Conservation (phyloP, 2,113 vertebrate species). For the Xenopus tropicalis region DNA sequence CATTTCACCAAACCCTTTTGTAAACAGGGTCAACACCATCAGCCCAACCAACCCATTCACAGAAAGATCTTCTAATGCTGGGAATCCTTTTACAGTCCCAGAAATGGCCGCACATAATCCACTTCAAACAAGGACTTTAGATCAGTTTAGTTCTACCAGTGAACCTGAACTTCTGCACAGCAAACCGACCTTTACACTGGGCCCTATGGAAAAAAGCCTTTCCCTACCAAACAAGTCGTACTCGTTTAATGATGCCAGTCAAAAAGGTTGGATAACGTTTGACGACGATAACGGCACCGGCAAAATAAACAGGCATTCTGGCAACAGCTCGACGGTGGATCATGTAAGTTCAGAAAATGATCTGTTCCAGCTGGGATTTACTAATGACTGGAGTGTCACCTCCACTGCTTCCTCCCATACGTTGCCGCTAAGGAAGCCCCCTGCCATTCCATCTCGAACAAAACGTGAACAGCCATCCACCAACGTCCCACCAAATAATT, state of each 20-base stretch:
- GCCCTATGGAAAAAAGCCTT: constrained; percentile 50
- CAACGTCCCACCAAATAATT: constrained; percentile 53
- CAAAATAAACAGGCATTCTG: constrained; percentile 50
- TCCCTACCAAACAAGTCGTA: constrained; percentile 49
- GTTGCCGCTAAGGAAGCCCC: constrained; percentile 64
- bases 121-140: constrained; percentile 53
- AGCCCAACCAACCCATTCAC: constrained; percentile 78
- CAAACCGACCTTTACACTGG: constrained; percentile 51
- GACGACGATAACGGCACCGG: constrained; percentile 57
- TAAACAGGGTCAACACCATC: constrained; percentile 49
- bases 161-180: constrained; percentile 49
- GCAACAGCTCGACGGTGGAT: constrained; percentile 47
- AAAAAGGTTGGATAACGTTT: constrained; percentile 86
- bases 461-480: constrained; percentile 54
- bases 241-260: constrained; percentile 47
- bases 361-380: constrained; percentile 51
- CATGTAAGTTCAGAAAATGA: constrained; percentile 34
- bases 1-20: constrained; percentile 69
- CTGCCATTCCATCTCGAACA: constrained; percentile 60
- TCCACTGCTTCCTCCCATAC: constrained; percentile 58
- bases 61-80: constrained; percentile 55
- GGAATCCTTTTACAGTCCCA: constrained; percentile 63
- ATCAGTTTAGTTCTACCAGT: constrained; percentile 46
- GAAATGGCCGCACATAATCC: constrained; percentile 53
- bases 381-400: constrained; percentile 66